Evolutionary conservation across 2,113 vertebrate species (phyloP).

Genomic region (Lonchura striata): DNA sequence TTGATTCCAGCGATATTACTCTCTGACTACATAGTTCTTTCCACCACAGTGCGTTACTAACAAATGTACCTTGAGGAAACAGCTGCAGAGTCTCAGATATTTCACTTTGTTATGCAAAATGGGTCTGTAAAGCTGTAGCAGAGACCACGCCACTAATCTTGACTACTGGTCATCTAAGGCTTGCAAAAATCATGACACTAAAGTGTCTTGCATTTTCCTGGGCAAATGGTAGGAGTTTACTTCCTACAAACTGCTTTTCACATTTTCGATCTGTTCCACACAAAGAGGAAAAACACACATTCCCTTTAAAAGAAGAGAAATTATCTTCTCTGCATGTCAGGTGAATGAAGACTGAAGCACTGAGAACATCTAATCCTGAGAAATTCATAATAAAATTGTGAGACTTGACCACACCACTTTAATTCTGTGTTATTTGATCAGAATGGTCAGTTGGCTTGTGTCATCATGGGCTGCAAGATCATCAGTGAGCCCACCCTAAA

Average conservation of each 20-base stretch:
- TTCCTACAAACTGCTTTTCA: not conserved
- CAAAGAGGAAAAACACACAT: not conserved
- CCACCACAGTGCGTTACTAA: not conserved
- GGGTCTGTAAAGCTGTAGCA: not conserved
- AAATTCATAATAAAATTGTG: not conserved
- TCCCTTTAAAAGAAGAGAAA: not conserved
- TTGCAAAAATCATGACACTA: not conserved
- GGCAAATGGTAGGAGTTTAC: not conserved
- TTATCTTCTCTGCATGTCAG: not conserved
- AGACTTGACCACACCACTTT: not conserved
- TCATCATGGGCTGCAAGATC: not conserved
- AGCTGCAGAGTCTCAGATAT: not conserved
- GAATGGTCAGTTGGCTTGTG: not conserved
- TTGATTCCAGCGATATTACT: not conserved
- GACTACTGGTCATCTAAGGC: not conserved
- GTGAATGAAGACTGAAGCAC: not conserved
- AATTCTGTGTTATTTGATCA: not conserved
- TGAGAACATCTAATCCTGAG: not conserved
- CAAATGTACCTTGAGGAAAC: not conserved
- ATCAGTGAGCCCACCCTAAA: not conserved
- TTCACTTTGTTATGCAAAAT: not conserved
- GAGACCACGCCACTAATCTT: not conserved
- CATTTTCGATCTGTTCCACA: not conserved
- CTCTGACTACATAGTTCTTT: not conserved
- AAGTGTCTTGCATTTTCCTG: not conserved